Conservation (phyloP, 2,888 invertebrate genomes). For the Scaptomyza reducta region DNA sequence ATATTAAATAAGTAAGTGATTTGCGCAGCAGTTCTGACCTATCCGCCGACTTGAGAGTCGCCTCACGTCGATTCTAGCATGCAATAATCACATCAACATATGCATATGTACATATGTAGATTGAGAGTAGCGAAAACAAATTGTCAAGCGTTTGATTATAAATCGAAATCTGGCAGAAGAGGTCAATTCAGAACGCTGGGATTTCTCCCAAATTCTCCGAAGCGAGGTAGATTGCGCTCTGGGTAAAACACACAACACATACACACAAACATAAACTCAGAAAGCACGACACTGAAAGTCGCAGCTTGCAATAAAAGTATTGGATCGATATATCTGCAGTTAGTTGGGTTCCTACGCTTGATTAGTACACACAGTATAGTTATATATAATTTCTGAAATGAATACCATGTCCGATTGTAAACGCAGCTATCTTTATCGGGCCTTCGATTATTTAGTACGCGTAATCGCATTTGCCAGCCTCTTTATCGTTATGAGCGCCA, state of each 20-base stretch:
- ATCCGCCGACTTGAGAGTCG: slow-evolving; percentile 14
- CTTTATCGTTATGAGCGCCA: slow-evolving; percentile 54
- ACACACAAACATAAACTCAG: neutral
- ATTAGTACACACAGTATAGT: slow-evolving; percentile 22
- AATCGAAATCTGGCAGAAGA: slow-evolving; percentile 18
- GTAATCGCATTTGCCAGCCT: slow-evolving; percentile 41
- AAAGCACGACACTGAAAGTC: neutral
- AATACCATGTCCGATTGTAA: slow-evolving; percentile 37
- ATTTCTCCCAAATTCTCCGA: slow-evolving; percentile 31
- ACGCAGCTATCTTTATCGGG: slow-evolving; percentile 17
- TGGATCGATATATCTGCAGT: slow-evolving; percentile 6
- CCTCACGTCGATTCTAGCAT: slow-evolving; percentile 27
- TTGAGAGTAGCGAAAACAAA: slow-evolving; percentile 3
- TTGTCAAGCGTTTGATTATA: slow-evolving; percentile 20
- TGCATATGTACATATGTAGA: slow-evolving; percentile 5
- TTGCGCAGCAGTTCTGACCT: slow-evolving; percentile 28
- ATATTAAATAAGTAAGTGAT: slow-evolving; percentile 3
- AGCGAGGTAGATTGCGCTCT: neutral
- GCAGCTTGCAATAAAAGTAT: slow-evolving; percentile 42
- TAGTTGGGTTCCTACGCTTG: slow-evolving; percentile 32
- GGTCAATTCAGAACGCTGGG: slow-evolving; percentile 28
- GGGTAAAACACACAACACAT: slow-evolving; percentile 39
- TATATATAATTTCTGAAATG: neutral
- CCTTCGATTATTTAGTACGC: slow-evolving; percentile 20
- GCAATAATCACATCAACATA: slow-evolving; percentile 23